Base-by-base conservation (phyloP, 2,888 invertebrate species). In the Lithophane leautieri region DNA sequence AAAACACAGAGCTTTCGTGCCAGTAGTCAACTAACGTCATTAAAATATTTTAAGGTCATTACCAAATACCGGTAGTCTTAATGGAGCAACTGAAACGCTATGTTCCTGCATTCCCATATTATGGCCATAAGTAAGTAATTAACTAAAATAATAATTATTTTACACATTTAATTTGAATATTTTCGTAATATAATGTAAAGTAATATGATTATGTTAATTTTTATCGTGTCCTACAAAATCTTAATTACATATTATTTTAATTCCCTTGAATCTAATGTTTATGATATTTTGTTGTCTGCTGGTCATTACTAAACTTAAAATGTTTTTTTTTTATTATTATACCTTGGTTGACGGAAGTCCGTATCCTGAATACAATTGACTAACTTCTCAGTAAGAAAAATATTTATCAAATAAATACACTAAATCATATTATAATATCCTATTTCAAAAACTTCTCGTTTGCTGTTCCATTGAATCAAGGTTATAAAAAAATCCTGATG, bases 171-270 rank as follows among this genome's bases (percentile, higher is more conserved):
- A 87, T 87, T 85, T 87, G 72, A 88, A 87, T 85, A 87, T 78
- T 78, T 78, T 62, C 50, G 87, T 85, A 82, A 87, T 87, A 79
- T 74, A 79, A 87, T 75, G 54, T 70, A 62, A 78, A 86, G 72
- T 84, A 86, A 66, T 86, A 79, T 76, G 72, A 80, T 87, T 86
- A 88, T 86, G 84, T 84, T 67, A 86, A 87, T 89, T 80, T 70
- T 70, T 56, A 87, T 84, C 81, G 78, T 84, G 83, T 87, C 83
- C 88, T 86, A 87, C 84, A 84, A 86, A 86, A 82, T 85, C 68
- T 86, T 82, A 83, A 82, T 87, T 80, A 71, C 76, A 60, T 81
- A 81, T 84, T 76, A 82, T 85, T 86, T 76, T 82, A 81, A 78
- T 81, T 85, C 66, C 73, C 79, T 86, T 54, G 70, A 76, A 78